A percentile compares a stretch with the other conserved stretches of the same genome.
These are phyloP conservation scores for Camelus dromedarius DNA, from an alignment of 2,113 vertebrate genomes.

Conservation along the genomic window DNA sequence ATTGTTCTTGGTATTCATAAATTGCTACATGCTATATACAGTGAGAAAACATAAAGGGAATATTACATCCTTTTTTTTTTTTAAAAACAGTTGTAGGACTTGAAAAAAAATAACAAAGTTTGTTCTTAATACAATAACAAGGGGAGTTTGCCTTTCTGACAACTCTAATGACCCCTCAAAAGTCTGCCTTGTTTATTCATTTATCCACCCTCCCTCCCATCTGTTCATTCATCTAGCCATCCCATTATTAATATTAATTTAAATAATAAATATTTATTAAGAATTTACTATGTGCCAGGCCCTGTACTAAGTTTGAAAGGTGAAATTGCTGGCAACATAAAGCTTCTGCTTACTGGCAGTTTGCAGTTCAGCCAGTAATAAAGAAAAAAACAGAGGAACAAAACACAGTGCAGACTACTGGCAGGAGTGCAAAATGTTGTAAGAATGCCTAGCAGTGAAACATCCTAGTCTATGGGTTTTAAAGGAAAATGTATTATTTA, in stretches of 20 bases:
- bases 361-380: not conserved
- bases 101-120: conserved; percentile 42
- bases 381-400: not conserved
- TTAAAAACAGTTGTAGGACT: not conserved
- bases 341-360: not conserved
- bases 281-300: not conserved
- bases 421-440: not conserved
- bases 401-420: not conserved
- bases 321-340: not conserved
- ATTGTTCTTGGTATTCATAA: conserved; percentile 65
- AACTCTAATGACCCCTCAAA: not conserved
- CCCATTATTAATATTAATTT: not conserved
- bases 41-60: conserved; percentile 59
- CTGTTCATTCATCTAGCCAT: not conserved
- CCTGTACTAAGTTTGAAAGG: not conserved
- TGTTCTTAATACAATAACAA: not conserved
- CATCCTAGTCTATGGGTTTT: not conserved
- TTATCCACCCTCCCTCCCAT: not conserved
- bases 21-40: conserved; percentile 41
- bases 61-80: conserved; percentile 53
- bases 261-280: conserved; percentile 37
- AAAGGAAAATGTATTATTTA: not conserved
- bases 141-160: not conserved
- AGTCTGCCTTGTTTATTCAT: not conserved
- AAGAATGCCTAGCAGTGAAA: not conserved